phyloP scores from a whole-genome alignment of 2,113 vertebrate species.

The Cnemophilus loriae region DNA sequence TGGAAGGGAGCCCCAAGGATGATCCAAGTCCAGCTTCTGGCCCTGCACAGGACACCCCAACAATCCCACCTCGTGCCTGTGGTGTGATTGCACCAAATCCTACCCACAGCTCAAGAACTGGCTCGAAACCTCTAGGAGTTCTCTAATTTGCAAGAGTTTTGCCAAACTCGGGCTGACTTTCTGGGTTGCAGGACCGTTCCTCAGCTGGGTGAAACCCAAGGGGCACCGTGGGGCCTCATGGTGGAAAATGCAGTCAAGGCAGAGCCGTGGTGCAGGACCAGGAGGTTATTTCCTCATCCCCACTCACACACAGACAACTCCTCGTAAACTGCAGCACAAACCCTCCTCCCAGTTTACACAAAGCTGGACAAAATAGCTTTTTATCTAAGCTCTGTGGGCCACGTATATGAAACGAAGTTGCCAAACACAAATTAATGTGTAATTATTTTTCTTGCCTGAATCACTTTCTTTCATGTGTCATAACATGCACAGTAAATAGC shows the following conservation, averaged over 20 bases:
- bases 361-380: slow-evolving; percentile 67
- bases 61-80: neutral
- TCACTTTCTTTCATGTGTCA: slow-evolving; percentile 84
- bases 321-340: neutral
- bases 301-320: neutral
- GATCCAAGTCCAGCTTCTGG: neutral
- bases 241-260: neutral
- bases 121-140: neutral
- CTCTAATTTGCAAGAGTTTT: neutral
- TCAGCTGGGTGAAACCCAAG: neutral
- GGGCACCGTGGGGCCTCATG: neutral
- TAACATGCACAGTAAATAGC: slow-evolving; percentile 76
- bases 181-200: neutral
- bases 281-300: neutral
- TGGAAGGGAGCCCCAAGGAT: neutral
- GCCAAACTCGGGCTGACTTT: neutral
- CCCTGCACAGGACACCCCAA: neutral
- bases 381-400: slow-evolving; percentile 72
- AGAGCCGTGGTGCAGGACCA: neutral
- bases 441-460: slow-evolving; percentile 83
- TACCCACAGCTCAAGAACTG: neutral
- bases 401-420: slow-evolving; percentile 72
- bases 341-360: slow-evolving; percentile 39
- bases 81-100: neutral
- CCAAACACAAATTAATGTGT: slow-evolving; percentile 82